A percentile compares a stretch with the other conserved stretches of the same genome.
These are phyloP conservation scores for Psilopsiagon aymara DNA, from an alignment of 2,113 vertebrate species.

Conservation along the genomic window DNA sequence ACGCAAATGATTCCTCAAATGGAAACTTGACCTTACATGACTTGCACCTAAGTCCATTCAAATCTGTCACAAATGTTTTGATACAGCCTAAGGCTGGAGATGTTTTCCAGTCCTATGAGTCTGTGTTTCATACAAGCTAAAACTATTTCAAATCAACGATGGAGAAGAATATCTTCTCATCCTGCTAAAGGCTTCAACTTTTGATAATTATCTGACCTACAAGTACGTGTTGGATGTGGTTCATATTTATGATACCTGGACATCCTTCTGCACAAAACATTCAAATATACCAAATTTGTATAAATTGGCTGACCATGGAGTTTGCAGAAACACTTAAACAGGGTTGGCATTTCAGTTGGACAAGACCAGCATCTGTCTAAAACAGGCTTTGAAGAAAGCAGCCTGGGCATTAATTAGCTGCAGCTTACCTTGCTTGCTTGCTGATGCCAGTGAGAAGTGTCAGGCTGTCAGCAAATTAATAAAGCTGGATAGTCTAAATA, in stretches of 20 bases:
- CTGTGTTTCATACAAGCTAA: slow-evolving; percentile 9
- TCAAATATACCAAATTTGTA: not conserved
- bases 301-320: not conserved
- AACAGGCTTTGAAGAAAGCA: not conserved
- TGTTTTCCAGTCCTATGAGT: slow-evolving; percentile 30
- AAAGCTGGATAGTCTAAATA: not conserved
- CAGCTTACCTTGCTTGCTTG: not conserved
- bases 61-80: slow-evolving; percentile 61
- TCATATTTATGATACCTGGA: not conserved
- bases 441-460: not conserved
- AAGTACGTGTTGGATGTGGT: accelerated
- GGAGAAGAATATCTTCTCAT: not conserved
- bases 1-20: slow-evolving; percentile 37
- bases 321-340: not conserved
- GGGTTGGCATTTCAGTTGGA: not conserved
- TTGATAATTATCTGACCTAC: not conserved
- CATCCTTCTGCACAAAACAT: not conserved
- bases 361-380: not conserved
- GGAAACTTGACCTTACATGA: slow-evolving; percentile 54
- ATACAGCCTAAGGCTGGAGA: slow-evolving; percentile 26
- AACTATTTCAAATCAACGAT: not conserved
- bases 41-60: slow-evolving; percentile 66
- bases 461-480: not conserved
- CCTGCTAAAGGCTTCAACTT: not conserved
- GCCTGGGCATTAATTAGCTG: not conserved